Base-by-base conservation (phyloP, 1,140 invertebrate genomes). In the Ceratina australensis region DNA sequence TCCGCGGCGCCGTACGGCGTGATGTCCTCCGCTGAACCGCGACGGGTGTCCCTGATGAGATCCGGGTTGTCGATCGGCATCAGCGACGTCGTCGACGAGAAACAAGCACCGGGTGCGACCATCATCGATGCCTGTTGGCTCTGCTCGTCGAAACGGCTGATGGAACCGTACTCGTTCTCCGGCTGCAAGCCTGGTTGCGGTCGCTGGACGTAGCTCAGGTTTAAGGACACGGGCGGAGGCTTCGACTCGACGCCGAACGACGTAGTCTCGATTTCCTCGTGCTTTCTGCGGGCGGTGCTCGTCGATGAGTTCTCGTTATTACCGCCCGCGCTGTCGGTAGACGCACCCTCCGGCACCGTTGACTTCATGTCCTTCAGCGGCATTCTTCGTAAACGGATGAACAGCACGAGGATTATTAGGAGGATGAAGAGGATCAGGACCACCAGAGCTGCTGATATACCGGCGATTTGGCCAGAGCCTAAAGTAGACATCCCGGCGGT, bases 391-490 rank as follows among this genome's bases (percentile, higher is more conserved):
- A 97, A 92, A 8, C 96, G 92, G 18, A 96, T 91, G 75, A 97
- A 93, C 42, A 97, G 92, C 24, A 97, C 94, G 67, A 96, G 93
- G 20, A 97, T 94, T 7, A 95, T 94, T 10, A 97, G 89, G 7
- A 97, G 91, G 47, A 97, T 95, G 54, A 97, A 93, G 42, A 97
- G 92, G 65, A 97, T 95, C 24, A 98, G 92, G 3, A 96, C 94
- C 26, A 97, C 95, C 22, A 98, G 89, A 8, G 96, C 96, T 1
- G 96, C 96, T 72, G 96, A 96, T 42, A 98, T 93, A 3, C 97
- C 96, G 2, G 96, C 96, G 77, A 98, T 97, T 87, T 97, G 96
- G 2, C 96, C 95, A 68, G 95, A 96, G 12, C 96, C 96, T 18
- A 98, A 90, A 0, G 95, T 95, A 0, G 96, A 95, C 92, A 96